Evolutionary conservation across 2,113 vertebrate genomes (phyloP), one percentile per base, ranked within the genome.

Genomic region (Zeus faber): DNA sequence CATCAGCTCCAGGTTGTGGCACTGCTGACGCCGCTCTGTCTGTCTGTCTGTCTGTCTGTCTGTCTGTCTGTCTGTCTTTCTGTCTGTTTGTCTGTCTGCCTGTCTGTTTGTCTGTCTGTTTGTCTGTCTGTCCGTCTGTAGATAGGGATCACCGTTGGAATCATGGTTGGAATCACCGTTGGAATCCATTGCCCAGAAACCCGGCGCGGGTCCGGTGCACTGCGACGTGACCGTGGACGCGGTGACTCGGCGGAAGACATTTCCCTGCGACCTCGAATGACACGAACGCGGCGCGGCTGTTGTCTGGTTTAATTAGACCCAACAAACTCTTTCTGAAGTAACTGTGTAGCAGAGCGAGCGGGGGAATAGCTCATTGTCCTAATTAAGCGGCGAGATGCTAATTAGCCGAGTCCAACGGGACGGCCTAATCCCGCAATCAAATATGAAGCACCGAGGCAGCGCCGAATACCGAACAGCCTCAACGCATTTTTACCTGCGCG

Each of bases 1-100:
- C 47, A 33, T 65, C 58, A 45, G 63, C 57, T 70, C 50, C 65
- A 50, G 69, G 45, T 60, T 54, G 27, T 10, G 0, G 18, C 14
- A 57, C 51, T 51, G 27, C 54, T 33, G 54, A 29, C 37, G 49
- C 31, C 57, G 61, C 39, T 45, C 39, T 51, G 54, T 40, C 13
- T 33, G 7, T 54, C 26, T 22, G 16, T 18, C 2, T 26, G n/a
- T 23, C 37, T 61, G n/a, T n/a, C n/a, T n/a, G n/a, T n/a, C n/a
- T n/a, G n/a, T n/a, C n/a, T n/a, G n/a, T n/a, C n/a, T n/a, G n/a
- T n/a, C n/a, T n/a, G n/a, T n/a, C n/a, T n/a, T n/a, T n/a, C n/a
- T n/a, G n/a, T n/a, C n/a, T n/a, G n/a, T n/a, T n/a, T n/a, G n/a
- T n/a, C n/a, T n/a, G n/a, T n/a, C n/a, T n/a, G n/a, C n/a, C n/a